Conservation (phyloP, 37 sponge, comb jelly and placozoan genomes). For the Diacarnus erythraeanus region DNA sequence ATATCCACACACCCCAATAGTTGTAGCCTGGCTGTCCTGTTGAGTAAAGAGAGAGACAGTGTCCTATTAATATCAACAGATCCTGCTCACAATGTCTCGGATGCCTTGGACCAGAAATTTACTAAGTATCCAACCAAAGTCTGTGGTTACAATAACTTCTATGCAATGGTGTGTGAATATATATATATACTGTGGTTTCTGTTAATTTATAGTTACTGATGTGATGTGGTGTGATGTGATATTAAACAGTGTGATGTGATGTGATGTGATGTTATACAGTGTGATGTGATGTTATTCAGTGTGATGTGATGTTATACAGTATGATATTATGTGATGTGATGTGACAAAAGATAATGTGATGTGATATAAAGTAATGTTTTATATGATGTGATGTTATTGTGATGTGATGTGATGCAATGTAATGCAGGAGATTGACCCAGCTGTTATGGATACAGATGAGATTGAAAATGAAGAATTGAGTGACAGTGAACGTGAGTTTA, state of each 20-base stretch:
- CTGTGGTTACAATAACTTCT: constrained; percentile 78
- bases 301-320: neutral
- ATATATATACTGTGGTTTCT: neutral
- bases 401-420: neutral
- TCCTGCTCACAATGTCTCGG: constrained; percentile 98
- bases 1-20: constrained; percentile 40
- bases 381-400: neutral
- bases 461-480: constrained; percentile 61
- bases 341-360: no score
- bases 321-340: constrained; percentile 1
- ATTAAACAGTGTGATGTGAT: neutral
- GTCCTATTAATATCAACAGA: constrained; percentile 96
- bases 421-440: constrained; percentile 81
- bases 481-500: constrained; percentile 30
- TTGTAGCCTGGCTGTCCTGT: constrained; percentile 88
- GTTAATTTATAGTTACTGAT: neutral
- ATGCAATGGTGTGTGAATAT: constrained; percentile 80
- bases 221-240: neutral
- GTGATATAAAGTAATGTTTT: neutral
- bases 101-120: constrained; percentile 97
- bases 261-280: neutral
- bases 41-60: constrained; percentile 66
- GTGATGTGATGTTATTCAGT: neutral
- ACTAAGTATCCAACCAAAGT: constrained; percentile 79
- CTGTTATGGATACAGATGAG: constrained; percentile 67